phyloP scores from a whole-genome alignment of 2,113 vertebrate species.

The Theropithecus gelada region DNA sequence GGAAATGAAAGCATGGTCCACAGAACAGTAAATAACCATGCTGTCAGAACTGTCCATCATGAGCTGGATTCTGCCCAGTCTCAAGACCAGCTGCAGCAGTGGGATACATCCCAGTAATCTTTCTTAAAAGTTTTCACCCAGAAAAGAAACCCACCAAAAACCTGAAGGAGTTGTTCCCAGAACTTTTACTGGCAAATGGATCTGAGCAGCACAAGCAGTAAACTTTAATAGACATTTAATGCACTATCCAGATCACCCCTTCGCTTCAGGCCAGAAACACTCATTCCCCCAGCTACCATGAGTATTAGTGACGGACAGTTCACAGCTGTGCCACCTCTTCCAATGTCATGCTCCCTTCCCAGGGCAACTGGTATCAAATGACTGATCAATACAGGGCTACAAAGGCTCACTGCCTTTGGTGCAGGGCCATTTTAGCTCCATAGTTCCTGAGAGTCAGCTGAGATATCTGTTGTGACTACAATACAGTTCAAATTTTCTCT shows the following conservation, averaged over 20 bases:
- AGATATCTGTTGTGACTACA: neutral
- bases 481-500: neutral
- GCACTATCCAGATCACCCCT: neutral
- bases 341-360: neutral
- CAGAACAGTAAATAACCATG: neutral
- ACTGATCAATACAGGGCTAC: neutral
- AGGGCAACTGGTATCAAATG: neutral
- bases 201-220: neutral
- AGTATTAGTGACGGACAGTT: neutral
- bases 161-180: neutral
- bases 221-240: neutral
- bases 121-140: neutral
- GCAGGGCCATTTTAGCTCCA: neutral
- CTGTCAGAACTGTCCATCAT: neutral
- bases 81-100: neutral
- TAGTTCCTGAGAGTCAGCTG: neutral
- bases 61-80: neutral
- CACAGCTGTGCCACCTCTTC: neutral
- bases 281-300: neutral
- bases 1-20: neutral
- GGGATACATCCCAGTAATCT: neutral
- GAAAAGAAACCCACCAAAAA: neutral
- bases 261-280: neutral
- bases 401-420: neutral
- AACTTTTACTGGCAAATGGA: neutral